Evolutionary conservation across 2,113 vertebrate genomes (phyloP).

Genomic region (Gavialis gangeticus): DNA sequence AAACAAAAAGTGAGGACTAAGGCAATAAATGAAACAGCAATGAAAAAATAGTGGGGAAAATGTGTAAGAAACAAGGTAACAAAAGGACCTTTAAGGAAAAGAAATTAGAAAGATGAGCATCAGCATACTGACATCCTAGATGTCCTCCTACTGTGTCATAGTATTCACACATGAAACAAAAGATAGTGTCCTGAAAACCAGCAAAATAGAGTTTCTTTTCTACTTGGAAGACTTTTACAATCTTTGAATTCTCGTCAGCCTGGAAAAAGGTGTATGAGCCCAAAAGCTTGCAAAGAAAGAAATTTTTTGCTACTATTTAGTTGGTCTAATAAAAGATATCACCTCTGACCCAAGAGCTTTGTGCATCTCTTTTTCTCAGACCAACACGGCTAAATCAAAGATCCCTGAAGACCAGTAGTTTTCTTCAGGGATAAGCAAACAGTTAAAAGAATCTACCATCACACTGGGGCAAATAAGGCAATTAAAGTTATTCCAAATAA

Average conservation of each 20-base stretch:
- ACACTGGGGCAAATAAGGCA: conserved; percentile 52
- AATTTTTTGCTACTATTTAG: too few species aligned
- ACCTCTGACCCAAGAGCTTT: too few species aligned
- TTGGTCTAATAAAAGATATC: too few species aligned
- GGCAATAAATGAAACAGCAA: not conserved
- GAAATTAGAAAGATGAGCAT: not conserved
- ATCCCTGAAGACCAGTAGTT: not conserved
- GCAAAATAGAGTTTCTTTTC: too few species aligned
- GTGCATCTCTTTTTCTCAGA: too few species aligned
- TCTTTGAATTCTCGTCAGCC: too few species aligned
- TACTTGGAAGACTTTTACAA: too few species aligned
- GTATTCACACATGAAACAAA: conserved; percentile 40
- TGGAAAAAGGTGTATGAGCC: too few species aligned
- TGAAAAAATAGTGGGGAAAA: not conserved
- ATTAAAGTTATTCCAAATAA: conserved; percentile 70
- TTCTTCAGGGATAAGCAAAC: conserved; percentile 55
- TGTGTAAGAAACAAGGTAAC: not conserved
- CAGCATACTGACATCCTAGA: not conserved
- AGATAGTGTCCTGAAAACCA: not conserved
- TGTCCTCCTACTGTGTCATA: not conserved
- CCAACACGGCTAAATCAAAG: too few species aligned
- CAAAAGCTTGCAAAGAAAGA: too few species aligned
- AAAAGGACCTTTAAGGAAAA: not conserved
- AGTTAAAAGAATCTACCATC: conserved; percentile 64
- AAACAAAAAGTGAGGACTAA: not conserved